Base-by-base conservation (phyloP, 2,113 vertebrate species). In the Clarias batrachus region DNA sequence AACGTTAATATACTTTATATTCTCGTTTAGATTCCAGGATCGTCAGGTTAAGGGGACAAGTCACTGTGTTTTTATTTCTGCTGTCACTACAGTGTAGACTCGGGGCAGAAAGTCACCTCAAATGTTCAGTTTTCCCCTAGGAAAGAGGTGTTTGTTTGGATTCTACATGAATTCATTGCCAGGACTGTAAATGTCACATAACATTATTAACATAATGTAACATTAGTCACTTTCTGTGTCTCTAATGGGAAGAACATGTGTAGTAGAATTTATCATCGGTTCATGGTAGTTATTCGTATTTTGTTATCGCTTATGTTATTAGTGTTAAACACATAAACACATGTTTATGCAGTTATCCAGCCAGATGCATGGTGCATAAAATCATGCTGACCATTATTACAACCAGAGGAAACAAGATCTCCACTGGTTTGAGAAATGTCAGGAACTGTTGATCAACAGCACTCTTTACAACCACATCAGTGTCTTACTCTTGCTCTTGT, bases 81-180 rank as follows among this genome's bases (percentile, higher is more conserved):
- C 4, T 70, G 60, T 74, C 59, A n/a, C 16, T 66, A 81, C 77
- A 60, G 4, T 83, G 56, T 52, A 83, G 63, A 56, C 76, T 76
- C 60, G 76, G 60, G 77, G 82, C 78, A 87, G 62, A 63, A 76
- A 30, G 52, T 86, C 17, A 60, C 77, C 25, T 77, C 3, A 37
- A 13, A 37, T n/a, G 73, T 79, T 71, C 23, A 78, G 62, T 82
- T 82, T 71, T 68, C 16, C 12, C 37, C 62, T 70, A 54, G 13
- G 70, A 33, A 60, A 48, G 17, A 52, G 30, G n/a, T 62, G 23
- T 30, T 79, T 83, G 80, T 21, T 60, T 33, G 48, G 14, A 57
- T 80, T 86, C 16, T 25, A 4, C n/a, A n/a, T 65, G 66, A 52
- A 12, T 70, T 81, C 3, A n/a, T 62, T 56, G 30, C 9, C 70